A percentile compares a stretch with the other conserved stretches of the same genome.
phyloP scores from a whole-genome alignment of 2,888 invertebrate genomes.

The Sinodicranocentrus sp. region DNA sequence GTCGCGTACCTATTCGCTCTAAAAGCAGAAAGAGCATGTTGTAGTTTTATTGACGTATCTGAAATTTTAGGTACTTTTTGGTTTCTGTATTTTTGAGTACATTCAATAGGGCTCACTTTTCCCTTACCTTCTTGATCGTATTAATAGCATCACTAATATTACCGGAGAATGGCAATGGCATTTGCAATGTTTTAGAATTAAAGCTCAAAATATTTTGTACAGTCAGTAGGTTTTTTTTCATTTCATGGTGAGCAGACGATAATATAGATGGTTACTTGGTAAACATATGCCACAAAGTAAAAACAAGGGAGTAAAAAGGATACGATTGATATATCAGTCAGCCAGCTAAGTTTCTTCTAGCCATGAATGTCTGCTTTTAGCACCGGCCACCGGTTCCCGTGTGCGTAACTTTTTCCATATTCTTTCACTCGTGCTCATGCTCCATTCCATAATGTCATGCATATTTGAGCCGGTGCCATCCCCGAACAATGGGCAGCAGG shows the following conservation, averaged over 20 bases:
- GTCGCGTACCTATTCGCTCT: too few relatives aligned
- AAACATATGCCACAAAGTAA: neutral
- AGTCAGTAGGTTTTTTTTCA: neutral
- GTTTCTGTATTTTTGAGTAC: neutral
- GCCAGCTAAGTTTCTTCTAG: too few relatives aligned
- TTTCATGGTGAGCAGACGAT: neutral
- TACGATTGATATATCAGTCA: neutral
- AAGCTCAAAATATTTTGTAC: too few relatives aligned
- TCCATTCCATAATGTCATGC: neutral
- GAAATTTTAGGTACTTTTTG: too few relatives aligned
- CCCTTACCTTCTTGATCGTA: too few relatives aligned
- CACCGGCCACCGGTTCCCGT: conserved; percentile 26
- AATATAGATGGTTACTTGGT: neutral
- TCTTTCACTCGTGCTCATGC: conserved; percentile 8
- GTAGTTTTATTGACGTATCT: too few relatives aligned
- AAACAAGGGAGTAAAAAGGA: neutral
- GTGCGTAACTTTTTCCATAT: conserved; percentile 1
- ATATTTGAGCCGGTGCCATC: conserved; percentile 17
- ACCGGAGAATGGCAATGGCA: too few relatives aligned
- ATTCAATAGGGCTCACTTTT: too few relatives aligned
- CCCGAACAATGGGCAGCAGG: too few relatives aligned
- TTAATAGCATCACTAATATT: too few relatives aligned
- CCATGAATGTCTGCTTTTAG: neutral
- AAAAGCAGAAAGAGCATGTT: too few relatives aligned
- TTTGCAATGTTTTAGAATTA: too few relatives aligned